A percentile compares a stretch with the other conserved stretches of the same genome.
Conservation (phyloP, 2,888 invertebrate species). For the Apamea epomidion region DNA sequence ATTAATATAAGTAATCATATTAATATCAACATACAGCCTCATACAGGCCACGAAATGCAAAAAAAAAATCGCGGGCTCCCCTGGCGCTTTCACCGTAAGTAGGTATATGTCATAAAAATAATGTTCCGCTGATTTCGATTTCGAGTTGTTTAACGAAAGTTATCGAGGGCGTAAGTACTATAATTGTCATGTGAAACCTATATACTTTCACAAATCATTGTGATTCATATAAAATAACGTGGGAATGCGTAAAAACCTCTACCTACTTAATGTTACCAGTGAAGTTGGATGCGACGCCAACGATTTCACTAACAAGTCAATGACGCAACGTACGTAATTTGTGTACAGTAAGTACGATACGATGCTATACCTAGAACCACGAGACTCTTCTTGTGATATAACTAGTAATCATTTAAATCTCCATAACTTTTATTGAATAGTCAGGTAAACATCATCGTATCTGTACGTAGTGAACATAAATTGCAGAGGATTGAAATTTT, state of each 20-base stretch:
- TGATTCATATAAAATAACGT: conserved; percentile 53
- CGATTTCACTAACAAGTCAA: conserved; percentile 51
- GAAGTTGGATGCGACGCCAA: conserved; percentile 32
- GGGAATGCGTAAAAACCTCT: conserved; percentile 52
- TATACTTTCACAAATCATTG: conserved; percentile 62
- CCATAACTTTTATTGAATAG: not conserved
- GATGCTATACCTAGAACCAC: not conserved
- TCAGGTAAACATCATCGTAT: not conserved
- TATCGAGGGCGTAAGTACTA: conserved; percentile 15
- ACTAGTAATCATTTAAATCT: not conserved
- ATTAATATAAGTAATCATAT: too few relatives aligned
- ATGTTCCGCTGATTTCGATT: not conserved
- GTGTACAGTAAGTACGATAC: not conserved
- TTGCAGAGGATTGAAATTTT: not conserved
- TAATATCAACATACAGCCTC: too few relatives aligned
- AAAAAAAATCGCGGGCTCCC: not conserved
- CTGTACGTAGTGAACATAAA: not conserved
- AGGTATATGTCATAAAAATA: not conserved
- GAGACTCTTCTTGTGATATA: not conserved
- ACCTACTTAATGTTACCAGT: conserved; percentile 29
- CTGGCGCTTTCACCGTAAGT: not conserved
- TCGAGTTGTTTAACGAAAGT: conserved; percentile 17
- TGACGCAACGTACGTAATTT: conserved; percentile 20
- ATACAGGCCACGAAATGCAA: too few relatives aligned
- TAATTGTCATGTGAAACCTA: conserved; percentile 57